Conservation (phyloP, 2,888 invertebrate genomes). For the Hesperia comma region DNA sequence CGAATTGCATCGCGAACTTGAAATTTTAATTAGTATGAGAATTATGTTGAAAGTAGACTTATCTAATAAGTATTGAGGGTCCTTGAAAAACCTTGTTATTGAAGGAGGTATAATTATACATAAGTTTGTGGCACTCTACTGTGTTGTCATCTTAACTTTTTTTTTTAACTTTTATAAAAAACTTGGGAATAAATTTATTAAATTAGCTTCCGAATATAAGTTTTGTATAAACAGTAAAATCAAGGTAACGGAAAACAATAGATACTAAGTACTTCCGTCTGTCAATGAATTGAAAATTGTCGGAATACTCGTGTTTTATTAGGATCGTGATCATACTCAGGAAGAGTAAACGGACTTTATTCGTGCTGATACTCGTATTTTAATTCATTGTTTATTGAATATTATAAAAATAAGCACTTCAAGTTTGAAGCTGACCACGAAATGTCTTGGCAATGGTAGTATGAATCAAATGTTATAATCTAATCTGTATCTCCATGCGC, state of each 20-base stretch:
- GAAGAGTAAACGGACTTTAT: constrained; percentile 22
- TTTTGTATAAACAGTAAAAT: constrained; percentile 50
- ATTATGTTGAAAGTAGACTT: constrained; percentile 6
- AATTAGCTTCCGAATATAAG: not conserved
- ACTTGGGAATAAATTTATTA: too few species aligned
- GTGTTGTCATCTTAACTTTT: too few species aligned
- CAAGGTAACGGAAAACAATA: constrained; percentile 55
- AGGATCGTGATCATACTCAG: constrained; percentile 40
- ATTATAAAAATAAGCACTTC: not conserved
- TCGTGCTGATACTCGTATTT: not conserved
- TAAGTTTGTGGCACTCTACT: too few species aligned
- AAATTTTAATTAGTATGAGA: constrained; percentile 12
- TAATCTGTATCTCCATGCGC: constrained; percentile 61
- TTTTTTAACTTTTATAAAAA: too few species aligned
- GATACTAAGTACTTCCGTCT: constrained; percentile 52
- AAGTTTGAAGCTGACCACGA: constrained; percentile 18
- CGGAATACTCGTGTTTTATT: constrained; percentile 41
- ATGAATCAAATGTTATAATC: constrained; percentile 53
- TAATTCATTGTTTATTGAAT: not conserved
- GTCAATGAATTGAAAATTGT: constrained; percentile 32
- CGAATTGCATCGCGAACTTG: constrained; percentile 1
- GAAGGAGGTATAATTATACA: too few species aligned
- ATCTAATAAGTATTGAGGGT: not conserved
- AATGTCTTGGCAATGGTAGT: constrained; percentile 27
- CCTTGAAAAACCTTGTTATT: constrained; percentile 1